These are phyloP conservation scores for Apomyelois bistriatella DNA, from an alignment of 2,888 invertebrate genomes.

Conservation along the genomic window DNA sequence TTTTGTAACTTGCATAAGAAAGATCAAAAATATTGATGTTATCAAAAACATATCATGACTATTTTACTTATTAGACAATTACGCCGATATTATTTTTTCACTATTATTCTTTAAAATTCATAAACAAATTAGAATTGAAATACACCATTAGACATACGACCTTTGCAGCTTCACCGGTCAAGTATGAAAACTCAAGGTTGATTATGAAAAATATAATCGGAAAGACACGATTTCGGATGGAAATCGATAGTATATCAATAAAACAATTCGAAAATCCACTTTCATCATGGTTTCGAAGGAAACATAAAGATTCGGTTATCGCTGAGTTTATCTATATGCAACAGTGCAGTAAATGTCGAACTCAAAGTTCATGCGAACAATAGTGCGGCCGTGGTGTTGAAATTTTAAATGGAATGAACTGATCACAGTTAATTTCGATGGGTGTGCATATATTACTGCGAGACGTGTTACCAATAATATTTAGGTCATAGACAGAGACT, in stretches of 20 bases:
- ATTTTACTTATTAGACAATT: no score
- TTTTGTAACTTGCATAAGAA: no score
- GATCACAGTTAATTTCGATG: conserved; percentile 18
- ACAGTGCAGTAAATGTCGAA: conserved; percentile 68
- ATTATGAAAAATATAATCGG: not conserved
- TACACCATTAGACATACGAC: conserved; percentile 14
- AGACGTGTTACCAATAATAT: not conserved
- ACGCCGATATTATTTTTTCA: no score
- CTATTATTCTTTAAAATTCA: no score
- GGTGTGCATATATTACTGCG: conserved; percentile 10
- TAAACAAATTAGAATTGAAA: not conserved
- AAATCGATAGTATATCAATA: not conserved
- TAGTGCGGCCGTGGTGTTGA: conserved; percentile 43
- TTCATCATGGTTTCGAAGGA: conserved; percentile 22
- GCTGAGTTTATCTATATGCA: conserved; percentile 52
- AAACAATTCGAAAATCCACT: conserved; percentile 3
- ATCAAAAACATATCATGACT: no score
- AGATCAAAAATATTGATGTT: no score
- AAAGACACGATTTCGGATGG: not conserved
- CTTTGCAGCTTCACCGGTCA: conserved; percentile 24
- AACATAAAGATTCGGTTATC: conserved; percentile 46
- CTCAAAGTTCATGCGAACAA: conserved; percentile 71
- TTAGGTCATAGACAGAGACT: not conserved
- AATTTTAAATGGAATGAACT: conserved; percentile 28
- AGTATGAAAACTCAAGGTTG: conserved; percentile 17